Percentiles rank a stretch among this genome's conserved stretches.
Evolutionary conservation across 1,140 invertebrate species (phyloP).

Genomic region (Amphibalanus amphitrite): DNA sequence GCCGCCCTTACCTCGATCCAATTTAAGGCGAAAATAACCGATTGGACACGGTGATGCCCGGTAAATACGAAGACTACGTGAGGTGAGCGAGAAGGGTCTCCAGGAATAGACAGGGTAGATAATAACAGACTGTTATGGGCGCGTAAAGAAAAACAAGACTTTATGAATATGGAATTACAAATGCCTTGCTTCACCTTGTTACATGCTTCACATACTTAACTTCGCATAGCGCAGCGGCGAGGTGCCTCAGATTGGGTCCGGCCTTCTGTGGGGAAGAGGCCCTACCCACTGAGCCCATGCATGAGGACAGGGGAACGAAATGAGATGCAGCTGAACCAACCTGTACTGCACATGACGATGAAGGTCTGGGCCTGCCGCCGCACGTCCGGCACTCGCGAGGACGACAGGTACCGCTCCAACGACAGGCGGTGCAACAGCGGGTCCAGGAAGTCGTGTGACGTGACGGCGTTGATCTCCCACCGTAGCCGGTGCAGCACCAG

Average conservation of each 20-base stretch:
- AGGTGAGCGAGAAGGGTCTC: background rate
- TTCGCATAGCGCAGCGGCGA: too few species aligned
- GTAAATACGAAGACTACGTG: background rate
- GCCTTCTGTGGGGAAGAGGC: too few species aligned
- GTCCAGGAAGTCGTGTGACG: background rate
- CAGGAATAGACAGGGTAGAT: too few species aligned
- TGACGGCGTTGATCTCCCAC: slow-evolving; percentile 1
- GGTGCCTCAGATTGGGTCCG: too few species aligned
- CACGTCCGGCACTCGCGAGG: background rate
- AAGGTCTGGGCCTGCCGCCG: background rate
- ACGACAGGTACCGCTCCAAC: background rate
- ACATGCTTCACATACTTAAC: too few species aligned
- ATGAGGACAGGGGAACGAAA: too few species aligned
- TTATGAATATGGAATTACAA: too few species aligned
- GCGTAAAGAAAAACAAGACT: too few species aligned
- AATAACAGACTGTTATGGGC: too few species aligned
- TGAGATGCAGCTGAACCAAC: background rate
- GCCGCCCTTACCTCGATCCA: background rate
- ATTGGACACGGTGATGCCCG: background rate
- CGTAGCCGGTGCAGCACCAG: background rate
- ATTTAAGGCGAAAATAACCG: background rate
- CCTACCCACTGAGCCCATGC: too few species aligned
- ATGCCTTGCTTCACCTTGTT: too few species aligned
- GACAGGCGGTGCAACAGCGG: background rate
- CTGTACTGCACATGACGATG: slow-evolving; percentile 3